A percentile compares a stretch with the other conserved stretches of the same genome.
Evolutionary conservation across 2,888 invertebrate genomes (phyloP).

Genomic region (Heliconius cydno): DNA sequence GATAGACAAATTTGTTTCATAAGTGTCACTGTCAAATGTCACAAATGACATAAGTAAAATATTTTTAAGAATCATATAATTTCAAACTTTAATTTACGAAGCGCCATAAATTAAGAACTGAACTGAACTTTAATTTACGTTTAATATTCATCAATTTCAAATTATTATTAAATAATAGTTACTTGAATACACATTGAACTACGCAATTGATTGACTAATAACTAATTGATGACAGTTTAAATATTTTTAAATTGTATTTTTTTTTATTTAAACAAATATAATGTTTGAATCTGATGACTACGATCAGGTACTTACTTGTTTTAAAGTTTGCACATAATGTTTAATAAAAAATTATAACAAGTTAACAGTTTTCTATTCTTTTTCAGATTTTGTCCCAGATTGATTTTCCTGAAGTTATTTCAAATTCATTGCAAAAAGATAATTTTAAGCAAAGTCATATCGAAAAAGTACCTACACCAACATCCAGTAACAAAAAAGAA

Average conservation of each 20-base stretch:
- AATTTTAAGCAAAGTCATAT: not conserved
- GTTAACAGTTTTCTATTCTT: constrained; percentile 15
- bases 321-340: not conserved
- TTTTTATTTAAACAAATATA: constrained; percentile 19
- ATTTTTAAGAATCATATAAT: not conserved
- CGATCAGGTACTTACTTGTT: constrained; percentile 63
- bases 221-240: not conserved
- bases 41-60: not conserved
- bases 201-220: not conserved
- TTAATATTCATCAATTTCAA: too few relatives aligned
- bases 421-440: constrained; percentile 15
- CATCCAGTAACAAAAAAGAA: not conserved
- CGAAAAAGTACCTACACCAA: not conserved
- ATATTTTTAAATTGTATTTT: not conserved
- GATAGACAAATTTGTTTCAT: not conserved
- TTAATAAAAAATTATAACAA: constrained; percentile 11
- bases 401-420: constrained; percentile 63
- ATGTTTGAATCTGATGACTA: constrained; percentile 81
- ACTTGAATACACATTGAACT: too few relatives aligned
- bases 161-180: too few relatives aligned
- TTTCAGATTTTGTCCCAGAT: constrained; percentile 74
- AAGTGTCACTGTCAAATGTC: not conserved
- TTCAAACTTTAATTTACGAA: too few relatives aligned
- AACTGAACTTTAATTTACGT: too few relatives aligned
- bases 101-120: too few relatives aligned